Evolutionary conservation across 2,797 vertebrate genomes (phyloP).

Genomic region (Arrhamphus sclerolepis): DNA sequence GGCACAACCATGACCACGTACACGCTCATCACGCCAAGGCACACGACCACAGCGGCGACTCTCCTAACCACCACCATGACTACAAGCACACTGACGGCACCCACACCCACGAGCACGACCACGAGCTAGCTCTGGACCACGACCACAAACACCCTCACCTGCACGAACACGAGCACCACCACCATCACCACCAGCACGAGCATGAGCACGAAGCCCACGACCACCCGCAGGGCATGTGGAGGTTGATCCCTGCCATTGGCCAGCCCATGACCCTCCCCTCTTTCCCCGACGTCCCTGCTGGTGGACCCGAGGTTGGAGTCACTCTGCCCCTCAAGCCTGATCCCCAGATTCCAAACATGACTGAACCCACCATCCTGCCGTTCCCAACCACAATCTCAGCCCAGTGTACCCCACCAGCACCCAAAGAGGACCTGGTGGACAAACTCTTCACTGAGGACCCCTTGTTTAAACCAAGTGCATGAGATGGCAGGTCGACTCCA

Average conservation of each 20-base stretch:
- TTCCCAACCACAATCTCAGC: slow-evolving; percentile 61
- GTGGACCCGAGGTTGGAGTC: too few relatives aligned
- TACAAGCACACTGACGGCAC: slow-evolving; percentile 52
- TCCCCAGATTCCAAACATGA: slow-evolving; percentile 65
- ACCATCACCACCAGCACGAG: slow-evolving; percentile 73
- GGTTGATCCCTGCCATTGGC: slow-evolving; percentile 50
- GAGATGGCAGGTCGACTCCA: not conserved
- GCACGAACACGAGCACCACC: slow-evolving; percentile 81
- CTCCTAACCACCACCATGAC: slow-evolving; percentile 63
- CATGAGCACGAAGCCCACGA: slow-evolving; percentile 33
- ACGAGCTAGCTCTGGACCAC: slow-evolving; percentile 76
- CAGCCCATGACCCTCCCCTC: slow-evolving; percentile 46
- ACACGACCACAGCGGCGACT: slow-evolving; percentile 64
- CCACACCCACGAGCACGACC: slow-evolving; percentile 79
- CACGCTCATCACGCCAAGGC: slow-evolving; percentile 72
- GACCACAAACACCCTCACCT: slow-evolving; percentile 79
- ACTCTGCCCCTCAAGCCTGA: slow-evolving; percentile 57
- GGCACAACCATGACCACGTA: slow-evolving; percentile 67
- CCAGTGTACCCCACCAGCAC: slow-evolving; percentile 36
- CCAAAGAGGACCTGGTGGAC: slow-evolving; percentile 14
- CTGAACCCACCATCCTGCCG: slow-evolving; percentile 57
- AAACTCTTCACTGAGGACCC: slow-evolving; percentile 68
- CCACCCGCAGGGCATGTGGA: slow-evolving; percentile 58
- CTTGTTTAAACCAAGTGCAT: slow-evolving; percentile 59
- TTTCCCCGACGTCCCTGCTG: slow-evolving; percentile 53